Percentiles rank a stretch among this genome's conserved stretches.
Conservation (phyloP, 2,797 vertebrate species). For the Halcyon leucocephala region DNA sequence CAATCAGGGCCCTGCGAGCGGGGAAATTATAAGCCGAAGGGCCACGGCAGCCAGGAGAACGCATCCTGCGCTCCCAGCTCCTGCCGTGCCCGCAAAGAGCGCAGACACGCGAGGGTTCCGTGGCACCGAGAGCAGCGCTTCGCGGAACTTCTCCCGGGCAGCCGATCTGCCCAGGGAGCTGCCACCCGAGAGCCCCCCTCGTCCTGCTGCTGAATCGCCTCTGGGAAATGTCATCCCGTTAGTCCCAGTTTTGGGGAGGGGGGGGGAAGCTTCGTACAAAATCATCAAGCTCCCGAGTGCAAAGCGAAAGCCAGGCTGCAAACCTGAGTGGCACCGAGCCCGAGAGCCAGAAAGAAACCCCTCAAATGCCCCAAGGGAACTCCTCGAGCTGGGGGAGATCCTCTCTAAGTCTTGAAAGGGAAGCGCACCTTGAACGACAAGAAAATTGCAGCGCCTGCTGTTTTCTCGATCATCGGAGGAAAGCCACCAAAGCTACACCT, state of each 20-base stretch:
- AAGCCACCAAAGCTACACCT: neutral
- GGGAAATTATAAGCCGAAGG: neutral
- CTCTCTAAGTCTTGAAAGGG: fast-evolving
- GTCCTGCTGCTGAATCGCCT: fast-evolving
- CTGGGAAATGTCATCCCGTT: neutral
- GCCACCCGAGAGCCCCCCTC: neutral
- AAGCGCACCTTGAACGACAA: fast-evolving
- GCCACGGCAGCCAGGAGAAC: neutral
- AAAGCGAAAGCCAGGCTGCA: neutral
- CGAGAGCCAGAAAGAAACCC: fast-evolving
- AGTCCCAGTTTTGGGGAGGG: neutral
- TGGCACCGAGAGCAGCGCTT: neutral
- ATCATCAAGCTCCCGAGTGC: fast-evolving
- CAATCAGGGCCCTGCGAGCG: neutral
- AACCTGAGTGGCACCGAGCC: fast-evolving
- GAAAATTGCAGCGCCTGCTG: fast-evolving
- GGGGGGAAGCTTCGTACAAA: fast-evolving
- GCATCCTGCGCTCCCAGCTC: neutral
- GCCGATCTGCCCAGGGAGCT: fast-evolving
- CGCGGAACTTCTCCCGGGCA: neutral
- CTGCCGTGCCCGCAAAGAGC: neutral
- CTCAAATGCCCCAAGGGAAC: neutral
- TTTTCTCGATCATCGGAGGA: fast-evolving
- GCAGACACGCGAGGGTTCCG: neutral
- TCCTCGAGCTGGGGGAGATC: neutral